Conservation (phyloP, 2,113 vertebrate genomes). For the Aspidoscelis tigris region DNA sequence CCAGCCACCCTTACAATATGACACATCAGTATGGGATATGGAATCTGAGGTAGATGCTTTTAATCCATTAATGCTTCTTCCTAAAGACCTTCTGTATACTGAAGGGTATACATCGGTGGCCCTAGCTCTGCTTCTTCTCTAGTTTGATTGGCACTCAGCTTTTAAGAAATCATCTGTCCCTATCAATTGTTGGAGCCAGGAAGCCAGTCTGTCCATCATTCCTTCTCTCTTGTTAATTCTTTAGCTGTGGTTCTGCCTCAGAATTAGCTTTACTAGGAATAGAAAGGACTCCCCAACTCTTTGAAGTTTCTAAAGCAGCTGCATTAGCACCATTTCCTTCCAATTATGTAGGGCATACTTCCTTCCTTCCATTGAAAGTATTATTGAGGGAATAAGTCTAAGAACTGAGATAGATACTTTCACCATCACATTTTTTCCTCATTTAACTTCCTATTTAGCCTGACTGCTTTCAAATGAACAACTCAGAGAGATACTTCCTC, state of each 20-base stretch:
- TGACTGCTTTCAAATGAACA: constrained; percentile 41
- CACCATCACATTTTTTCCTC: constrained; percentile 40
- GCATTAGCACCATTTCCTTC: constrained; percentile 44
- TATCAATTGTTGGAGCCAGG: constrained; percentile 51
- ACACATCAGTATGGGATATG: too few relatives aligned
- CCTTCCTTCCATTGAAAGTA: constrained; percentile 6
- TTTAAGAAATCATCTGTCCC: constrained; percentile 1
- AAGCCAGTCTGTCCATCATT: constrained; percentile 16
- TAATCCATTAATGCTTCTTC: constrained; percentile 31
- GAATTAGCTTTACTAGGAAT: constrained; percentile 51
- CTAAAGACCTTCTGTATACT: not conserved
- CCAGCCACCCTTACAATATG: too few relatives aligned
- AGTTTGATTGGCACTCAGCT: not conserved
- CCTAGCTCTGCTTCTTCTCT: not conserved
- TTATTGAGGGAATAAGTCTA: constrained; percentile 52
- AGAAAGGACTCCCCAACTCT: constrained; percentile 44
- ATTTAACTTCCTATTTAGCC: constrained; percentile 45
- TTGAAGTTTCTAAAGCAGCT: constrained; percentile 48
- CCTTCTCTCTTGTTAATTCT: constrained; percentile 39
- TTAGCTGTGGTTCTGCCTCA: constrained; percentile 1
- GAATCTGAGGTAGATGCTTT: not conserved
- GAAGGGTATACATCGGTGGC: not conserved
- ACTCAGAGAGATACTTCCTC: constrained; percentile 41
- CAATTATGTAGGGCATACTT: constrained; percentile 40
- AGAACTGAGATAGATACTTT: constrained; percentile 41